Conservation (phyloP, 2,888 invertebrate genomes). For the Parapristionchus giblindavisi region DNA sequence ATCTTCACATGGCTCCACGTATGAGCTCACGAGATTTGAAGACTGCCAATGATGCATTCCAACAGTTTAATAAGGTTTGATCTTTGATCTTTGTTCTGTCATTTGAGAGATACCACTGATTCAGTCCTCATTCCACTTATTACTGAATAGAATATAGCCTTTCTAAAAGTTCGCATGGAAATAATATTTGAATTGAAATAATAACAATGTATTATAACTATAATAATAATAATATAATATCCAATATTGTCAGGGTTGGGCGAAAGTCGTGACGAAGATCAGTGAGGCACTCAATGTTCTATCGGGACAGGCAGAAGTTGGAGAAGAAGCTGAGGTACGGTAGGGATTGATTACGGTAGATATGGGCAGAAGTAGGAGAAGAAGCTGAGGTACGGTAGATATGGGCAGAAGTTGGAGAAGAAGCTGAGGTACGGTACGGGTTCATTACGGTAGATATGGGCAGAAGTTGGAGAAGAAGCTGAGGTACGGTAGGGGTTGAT, state of each 20-base stretch:
- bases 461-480: too few species aligned
- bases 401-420: too few species aligned
- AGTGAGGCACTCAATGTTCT: slow-evolving; percentile 61
- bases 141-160: too few species aligned
- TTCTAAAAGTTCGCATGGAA: too few species aligned
- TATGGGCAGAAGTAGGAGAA: slow-evolving; percentile 46
- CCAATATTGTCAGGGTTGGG: slow-evolving; percentile 49
- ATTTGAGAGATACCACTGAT: too few species aligned
- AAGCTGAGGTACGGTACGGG: too few species aligned
- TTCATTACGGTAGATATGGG: too few species aligned
- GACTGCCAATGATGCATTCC: slow-evolving; percentile 64
- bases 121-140: too few species aligned
- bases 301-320: slow-evolving; percentile 52
- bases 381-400: too few species aligned
- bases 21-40: slow-evolving; percentile 59
- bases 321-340: slow-evolving; percentile 53
- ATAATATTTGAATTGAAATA: too few species aligned
- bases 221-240: not conserved
- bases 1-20: slow-evolving; percentile 54
- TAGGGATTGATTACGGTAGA: slow-evolving; percentile 42
- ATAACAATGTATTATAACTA: too few species aligned
- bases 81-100: too few species aligned
- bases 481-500: slow-evolving; percentile 45
- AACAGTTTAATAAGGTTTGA: slow-evolving; percentile 62
- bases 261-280: slow-evolving; percentile 61